These are phyloP conservation scores for Mormyrops boulengeri DNA, from an alignment of 2,797 vertebrate genomes.

Conservation along the genomic window DNA sequence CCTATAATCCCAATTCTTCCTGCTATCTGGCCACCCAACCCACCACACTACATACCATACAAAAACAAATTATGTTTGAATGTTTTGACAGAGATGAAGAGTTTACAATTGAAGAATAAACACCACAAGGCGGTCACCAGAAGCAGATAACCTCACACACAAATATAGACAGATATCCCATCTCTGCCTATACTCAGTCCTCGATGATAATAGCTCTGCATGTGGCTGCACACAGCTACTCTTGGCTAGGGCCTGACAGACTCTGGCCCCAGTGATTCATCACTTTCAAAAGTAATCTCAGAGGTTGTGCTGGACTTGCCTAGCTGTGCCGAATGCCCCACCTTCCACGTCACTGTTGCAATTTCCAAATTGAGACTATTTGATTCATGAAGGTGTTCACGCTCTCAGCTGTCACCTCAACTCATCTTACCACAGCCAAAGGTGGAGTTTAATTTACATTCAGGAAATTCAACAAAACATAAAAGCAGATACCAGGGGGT, in stretches of 20 bases:
- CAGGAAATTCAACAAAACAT: background rate
- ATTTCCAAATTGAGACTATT: conserved; percentile 14
- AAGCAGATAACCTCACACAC: background rate
- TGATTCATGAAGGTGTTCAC: conserved; percentile 22
- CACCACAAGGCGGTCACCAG: background rate
- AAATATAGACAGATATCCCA: background rate
- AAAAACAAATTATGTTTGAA: background rate
- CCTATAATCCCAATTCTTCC: background rate
- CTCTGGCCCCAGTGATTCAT: background rate
- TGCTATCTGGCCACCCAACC: background rate
- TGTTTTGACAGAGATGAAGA: background rate
- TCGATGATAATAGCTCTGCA: background rate
- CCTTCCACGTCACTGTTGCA: background rate
- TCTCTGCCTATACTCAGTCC: background rate
- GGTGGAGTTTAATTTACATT: background rate
- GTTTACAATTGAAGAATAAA: background rate
- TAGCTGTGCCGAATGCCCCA: background rate
- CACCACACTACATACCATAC: background rate
- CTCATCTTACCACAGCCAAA: background rate
- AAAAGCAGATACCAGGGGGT: background rate
- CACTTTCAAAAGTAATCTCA: conserved; percentile 26
- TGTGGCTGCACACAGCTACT: background rate
- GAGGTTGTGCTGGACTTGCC: conserved; percentile 29
- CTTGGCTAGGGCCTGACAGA: background rate
- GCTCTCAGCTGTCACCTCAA: conserved; percentile 16